Base-by-base conservation (phyloP, 2,888 invertebrate genomes). In the Mesorhabditis belari region DNA sequence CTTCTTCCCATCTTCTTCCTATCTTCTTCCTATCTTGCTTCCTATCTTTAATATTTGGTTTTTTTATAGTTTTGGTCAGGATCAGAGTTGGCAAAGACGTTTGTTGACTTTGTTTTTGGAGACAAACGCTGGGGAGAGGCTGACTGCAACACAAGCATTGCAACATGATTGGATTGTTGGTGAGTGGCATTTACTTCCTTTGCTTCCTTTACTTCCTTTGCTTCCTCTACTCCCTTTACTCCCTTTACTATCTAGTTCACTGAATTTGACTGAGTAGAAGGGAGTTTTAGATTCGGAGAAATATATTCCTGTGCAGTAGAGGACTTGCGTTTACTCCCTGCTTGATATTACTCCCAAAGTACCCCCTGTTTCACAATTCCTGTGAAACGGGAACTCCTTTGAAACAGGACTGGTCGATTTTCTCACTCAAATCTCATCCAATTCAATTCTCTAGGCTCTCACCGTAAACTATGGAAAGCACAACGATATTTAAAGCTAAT, bases 81-180 rank as follows among this genome's bases (percentile, higher is more conserved):
- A 63, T 84, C 86, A 54, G 85, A 85, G n/a, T 77, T 82, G 49
- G 86, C 86, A 12, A 86, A 85, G 75, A 82, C 84, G 71, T 85
- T 87, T 71, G 85, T 86, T 51, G 83, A 83, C 71, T 80, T 84
- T 77, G 80, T 80, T 86, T 63, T 82, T 87, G 75, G 83, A 84
- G 64, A 82, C 84, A 26, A 83, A 84, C 64, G 83, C 86, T 1
- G 79, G 69, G 61, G 82, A 83, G 55, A 82, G 86, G 59, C 81
- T 85, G 60, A 82, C 83, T 2, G 85, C 86, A 0, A 66, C 76
- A 2, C 82, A 84, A 62, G 85, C 86, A 2, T 74, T 85, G 52
- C 76, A 81, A 27, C 85, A 86, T 77, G 81, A 84, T 23, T 87
- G 87, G 87, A 78, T 86, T 17, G 77, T 80, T 23, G 74, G 77